Base-by-base conservation (phyloP, 2,113 vertebrate species). In the Sapajus apella region DNA sequence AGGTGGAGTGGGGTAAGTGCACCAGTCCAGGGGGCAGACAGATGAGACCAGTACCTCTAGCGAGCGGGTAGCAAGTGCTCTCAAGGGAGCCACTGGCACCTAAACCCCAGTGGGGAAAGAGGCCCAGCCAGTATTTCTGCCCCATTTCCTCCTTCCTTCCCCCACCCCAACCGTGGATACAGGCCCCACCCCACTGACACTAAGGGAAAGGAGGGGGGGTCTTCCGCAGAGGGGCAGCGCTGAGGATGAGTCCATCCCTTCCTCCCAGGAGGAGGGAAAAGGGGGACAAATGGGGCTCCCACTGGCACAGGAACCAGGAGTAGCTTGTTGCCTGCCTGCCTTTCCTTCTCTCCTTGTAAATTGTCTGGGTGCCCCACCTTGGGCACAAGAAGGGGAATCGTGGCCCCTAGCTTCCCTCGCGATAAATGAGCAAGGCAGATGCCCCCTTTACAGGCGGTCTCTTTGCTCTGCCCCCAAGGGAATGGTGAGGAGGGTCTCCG, bases 1-100 rank as follows among this genome's bases (percentile, higher is more conserved):
- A 99, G 99, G 99, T 99, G 99, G 98, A 99, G 97, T 96, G 99
- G 99, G 99, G 99, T 99, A 99, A 99, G 98, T 98, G 98, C n/a
- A 25, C 68, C 94, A 97, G 87, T 95, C 84, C 85, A 94, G 91
- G 95, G 84, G 98, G 97, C 95, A 96, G 79, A 73, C 89, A 87
- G 76, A 93, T 6, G 40, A 79, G 40, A 82, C 68, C 55, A 45
- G 32, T 10, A 45, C 17, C 64, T 61, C 4, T 72, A 88, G 68
- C 20, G 23, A 47, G 18, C 27, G 73, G 56, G 37, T 40, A 64
- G n/a, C 45, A 43, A 76, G 73, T 70, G 30, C 40, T 52, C 61
- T 94, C 77, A 66, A 27, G 76, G 61, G 73, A 61, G 12, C 30
- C 45, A 37, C 13, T 87, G 77, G 82, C 76, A 95, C 95, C 95